Conservation (phyloP, 1,140 invertebrate genomes). For the Penaeus vannamei region DNA sequence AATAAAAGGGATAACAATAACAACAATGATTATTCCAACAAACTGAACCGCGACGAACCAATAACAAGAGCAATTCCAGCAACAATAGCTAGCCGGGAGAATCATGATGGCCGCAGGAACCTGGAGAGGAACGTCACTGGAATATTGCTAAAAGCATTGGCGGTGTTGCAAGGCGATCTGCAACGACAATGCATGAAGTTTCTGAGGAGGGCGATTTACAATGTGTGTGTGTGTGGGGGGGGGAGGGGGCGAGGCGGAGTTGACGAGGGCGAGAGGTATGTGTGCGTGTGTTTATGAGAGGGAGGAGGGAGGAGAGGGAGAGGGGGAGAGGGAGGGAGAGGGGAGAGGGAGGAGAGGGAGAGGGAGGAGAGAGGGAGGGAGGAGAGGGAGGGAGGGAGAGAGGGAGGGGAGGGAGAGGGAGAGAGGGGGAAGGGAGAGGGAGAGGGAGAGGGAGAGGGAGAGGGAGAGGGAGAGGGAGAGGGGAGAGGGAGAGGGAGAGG, state of each 20-base stretch:
- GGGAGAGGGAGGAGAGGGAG: neutral
- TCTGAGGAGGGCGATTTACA: too few relatives aligned
- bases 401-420: neutral
- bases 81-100: too few relatives aligned
- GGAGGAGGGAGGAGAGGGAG: neutral
- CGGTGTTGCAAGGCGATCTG: too few relatives aligned
- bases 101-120: too few relatives aligned
- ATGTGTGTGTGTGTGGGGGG: neutral
- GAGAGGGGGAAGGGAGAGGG: neutral
- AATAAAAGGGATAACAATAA: too few relatives aligned
- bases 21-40: too few relatives aligned
- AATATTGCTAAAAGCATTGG: too few relatives aligned
- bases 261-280: neutral
- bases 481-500: neutral
- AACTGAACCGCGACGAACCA: too few relatives aligned
- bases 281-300: too few relatives aligned
- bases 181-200: too few relatives aligned
- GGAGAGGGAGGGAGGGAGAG: neutral
- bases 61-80: too few relatives aligned
- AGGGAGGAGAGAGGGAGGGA: neutral
- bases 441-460: neutral
- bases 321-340: neutral
- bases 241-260: neutral
- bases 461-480: neutral
- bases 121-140: too few relatives aligned